Evolutionary conservation across 1,140 invertebrate species (phyloP), one percentile per base, ranked within the genome.

Genomic region (Phymastichus coffea): DNA sequence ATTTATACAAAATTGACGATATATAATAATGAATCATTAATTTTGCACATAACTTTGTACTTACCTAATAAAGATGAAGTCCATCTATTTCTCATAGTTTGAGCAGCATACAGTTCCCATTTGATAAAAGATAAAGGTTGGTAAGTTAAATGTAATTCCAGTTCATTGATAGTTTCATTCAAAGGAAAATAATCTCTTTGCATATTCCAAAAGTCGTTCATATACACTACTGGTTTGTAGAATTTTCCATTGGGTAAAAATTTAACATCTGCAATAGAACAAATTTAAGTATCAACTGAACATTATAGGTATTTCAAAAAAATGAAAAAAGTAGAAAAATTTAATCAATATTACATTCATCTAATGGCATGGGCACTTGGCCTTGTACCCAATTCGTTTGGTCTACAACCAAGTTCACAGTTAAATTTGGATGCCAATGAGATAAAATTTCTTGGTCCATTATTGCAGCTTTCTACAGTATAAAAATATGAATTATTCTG

Each of bases 201-300:
- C 81, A 99, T 88, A 77, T 99, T 99, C 97, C 97, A 99, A 76
- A 97, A 99, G 68, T 98, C 95, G 82, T 99, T 99, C 19, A 93
- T 82, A 74, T 92, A 99, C n/a, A 99, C 72, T 26, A 97, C 90
- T 23, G 98, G 98, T 69, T 95, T 93, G 73, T 99, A 99, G 19
- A 88, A 83, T 70, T 87, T 86, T 25, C 88, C 88, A 54, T 86
- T 85, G 15, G 90, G 86, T 28, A 94, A 83, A 78, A 99, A 99
- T 66, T 93, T 86, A 10, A 99, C 88, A 79, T 88, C 87, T 88
- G 71, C 51, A 79, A 75, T 58, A 63, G 58, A 59, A 64, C 56
- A 68, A 48, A 41, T 46, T 38, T 8, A 26, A 43, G 14, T 37
- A n/a, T n/a, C n/a, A n/a, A n/a, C n/a, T n/a, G n/a, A 6, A 30